Conservation (phyloP, 2,797 vertebrate species). For the Neoniphon sammara region DNA sequence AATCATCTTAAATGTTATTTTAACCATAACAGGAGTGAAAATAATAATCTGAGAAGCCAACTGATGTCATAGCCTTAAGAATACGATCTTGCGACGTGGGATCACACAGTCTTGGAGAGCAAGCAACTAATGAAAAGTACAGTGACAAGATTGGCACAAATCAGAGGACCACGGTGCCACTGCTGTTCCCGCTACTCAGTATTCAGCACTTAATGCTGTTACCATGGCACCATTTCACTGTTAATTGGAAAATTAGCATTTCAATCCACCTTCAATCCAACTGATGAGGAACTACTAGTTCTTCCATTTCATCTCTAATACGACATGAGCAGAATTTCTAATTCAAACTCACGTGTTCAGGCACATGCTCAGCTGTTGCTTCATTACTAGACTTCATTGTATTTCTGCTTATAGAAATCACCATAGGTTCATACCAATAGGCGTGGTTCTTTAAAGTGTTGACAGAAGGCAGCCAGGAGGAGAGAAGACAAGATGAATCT, state of each 20-base stretch:
- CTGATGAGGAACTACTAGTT: slow-evolving; percentile 40
- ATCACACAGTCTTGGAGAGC: slow-evolving; percentile 15
- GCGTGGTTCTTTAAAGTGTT: background rate
- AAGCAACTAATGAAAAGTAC: background rate
- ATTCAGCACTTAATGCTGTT: slow-evolving; percentile 49
- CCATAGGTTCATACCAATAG: background rate
- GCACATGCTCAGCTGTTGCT: background rate
- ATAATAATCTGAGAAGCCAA: background rate
- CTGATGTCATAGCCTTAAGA: background rate
- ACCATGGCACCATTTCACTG: slow-evolving; percentile 40
- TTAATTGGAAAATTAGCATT: slow-evolving; percentile 65
- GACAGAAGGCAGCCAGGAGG: background rate
- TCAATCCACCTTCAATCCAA: slow-evolving; percentile 44
- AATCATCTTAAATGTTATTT: slow-evolving; percentile 8
- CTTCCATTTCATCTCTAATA: slow-evolving; percentile 29
- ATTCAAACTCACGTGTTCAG: slow-evolving; percentile 5
- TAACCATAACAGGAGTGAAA: background rate
- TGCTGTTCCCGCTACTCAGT: slow-evolving; percentile 36
- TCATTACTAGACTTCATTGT: background rate
- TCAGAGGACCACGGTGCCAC: slow-evolving; percentile 10
- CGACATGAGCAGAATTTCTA: slow-evolving; percentile 28
- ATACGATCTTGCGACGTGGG: slow-evolving; percentile 1
- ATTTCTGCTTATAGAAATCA: background rate
- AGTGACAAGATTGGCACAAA: slow-evolving; percentile 15
- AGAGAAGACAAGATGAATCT: background rate